Percentiles rank a stretch among this genome's conserved stretches.
phyloP scores from a whole-genome alignment of 1,140 invertebrate species.

The Drosophila pallidifrons region DNA sequence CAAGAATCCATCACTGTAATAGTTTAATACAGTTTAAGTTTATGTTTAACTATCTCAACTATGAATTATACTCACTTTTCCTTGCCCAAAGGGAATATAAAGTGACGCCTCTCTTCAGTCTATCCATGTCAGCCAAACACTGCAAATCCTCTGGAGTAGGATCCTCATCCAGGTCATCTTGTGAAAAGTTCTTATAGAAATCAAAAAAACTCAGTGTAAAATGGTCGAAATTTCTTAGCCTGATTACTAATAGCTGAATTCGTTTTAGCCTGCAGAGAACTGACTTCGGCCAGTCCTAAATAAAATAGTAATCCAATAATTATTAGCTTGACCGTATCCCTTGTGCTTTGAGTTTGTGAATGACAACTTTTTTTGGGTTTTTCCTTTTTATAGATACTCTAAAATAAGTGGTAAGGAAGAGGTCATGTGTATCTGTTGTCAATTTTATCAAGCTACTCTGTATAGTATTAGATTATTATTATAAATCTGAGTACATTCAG shows the following conservation, averaged over 20 bases:
- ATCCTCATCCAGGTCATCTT: background rate
- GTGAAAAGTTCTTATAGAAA: constrained; percentile 9
- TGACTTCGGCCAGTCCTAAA: constrained; percentile 4
- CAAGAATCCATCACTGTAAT: constrained; percentile 61
- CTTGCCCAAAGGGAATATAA: constrained; percentile 8
- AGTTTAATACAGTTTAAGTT: background rate
- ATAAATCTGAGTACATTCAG: no score
- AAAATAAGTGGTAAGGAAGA: background rate
- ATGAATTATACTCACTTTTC: constrained; percentile 24
- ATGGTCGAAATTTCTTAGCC: background rate
- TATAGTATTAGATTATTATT: background rate
- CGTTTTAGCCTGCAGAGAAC: background rate
- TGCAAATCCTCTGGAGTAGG: constrained; percentile 12
- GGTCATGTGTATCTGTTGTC: background rate
- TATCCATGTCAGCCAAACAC: constrained; percentile 10
- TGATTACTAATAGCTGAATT: background rate
- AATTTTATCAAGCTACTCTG: no score
- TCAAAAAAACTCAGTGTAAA: constrained; percentile 14
- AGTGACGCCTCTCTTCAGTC: background rate
- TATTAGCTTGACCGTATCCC: constrained; percentile 28
- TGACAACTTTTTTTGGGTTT: background rate
- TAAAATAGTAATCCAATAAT: constrained; percentile 12
- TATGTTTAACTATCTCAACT: no score
- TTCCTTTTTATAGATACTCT: background rate
- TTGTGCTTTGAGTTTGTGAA: background rate